Evolutionary conservation across 2,797 vertebrate species (phyloP).

Genomic region (Sandelia bainsii): DNA sequence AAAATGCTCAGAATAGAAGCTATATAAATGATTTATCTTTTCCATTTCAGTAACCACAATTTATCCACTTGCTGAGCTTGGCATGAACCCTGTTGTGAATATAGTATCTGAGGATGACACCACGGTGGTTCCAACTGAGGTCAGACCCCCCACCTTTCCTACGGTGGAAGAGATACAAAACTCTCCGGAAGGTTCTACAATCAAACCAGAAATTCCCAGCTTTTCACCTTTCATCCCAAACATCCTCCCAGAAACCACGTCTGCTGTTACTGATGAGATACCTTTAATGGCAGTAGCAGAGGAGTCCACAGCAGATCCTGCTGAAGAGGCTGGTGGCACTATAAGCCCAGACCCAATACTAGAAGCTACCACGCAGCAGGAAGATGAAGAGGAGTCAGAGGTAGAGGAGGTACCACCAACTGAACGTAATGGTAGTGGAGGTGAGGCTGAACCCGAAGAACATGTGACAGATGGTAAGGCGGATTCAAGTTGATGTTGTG

Average conservation of each 20-base stretch:
- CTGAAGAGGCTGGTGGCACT: slow-evolving; percentile 30
- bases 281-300: slow-evolving; percentile 38
- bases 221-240: slow-evolving; percentile 65
- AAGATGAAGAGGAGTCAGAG: slow-evolving; percentile 35
- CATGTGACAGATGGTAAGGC: slow-evolving; percentile 55
- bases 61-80: slow-evolving; percentile 59
- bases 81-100: slow-evolving; percentile 30
- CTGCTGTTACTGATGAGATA: slow-evolving; percentile 28
- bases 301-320: slow-evolving; percentile 28
- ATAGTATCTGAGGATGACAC: not conserved
- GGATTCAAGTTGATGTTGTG: slow-evolving; percentile 3
- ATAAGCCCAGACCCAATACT: slow-evolving; percentile 10
- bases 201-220: slow-evolving; percentile 57
- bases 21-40: not conserved
- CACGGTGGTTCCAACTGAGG: slow-evolving; percentile 10
- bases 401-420: slow-evolving; percentile 38
- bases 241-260: slow-evolving; percentile 37
- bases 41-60: slow-evolving; percentile 67
- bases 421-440: slow-evolving; percentile 29
- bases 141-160: slow-evolving; percentile 36
- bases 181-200: slow-evolving; percentile 45
- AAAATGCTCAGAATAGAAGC: not conserved
- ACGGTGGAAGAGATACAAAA: slow-evolving; percentile 56
- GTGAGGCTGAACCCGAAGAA: slow-evolving; percentile 45
- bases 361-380: slow-evolving; percentile 33